Conservation (phyloP, 2,797 vertebrate species). For the Chelidonichthys spinosus region DNA sequence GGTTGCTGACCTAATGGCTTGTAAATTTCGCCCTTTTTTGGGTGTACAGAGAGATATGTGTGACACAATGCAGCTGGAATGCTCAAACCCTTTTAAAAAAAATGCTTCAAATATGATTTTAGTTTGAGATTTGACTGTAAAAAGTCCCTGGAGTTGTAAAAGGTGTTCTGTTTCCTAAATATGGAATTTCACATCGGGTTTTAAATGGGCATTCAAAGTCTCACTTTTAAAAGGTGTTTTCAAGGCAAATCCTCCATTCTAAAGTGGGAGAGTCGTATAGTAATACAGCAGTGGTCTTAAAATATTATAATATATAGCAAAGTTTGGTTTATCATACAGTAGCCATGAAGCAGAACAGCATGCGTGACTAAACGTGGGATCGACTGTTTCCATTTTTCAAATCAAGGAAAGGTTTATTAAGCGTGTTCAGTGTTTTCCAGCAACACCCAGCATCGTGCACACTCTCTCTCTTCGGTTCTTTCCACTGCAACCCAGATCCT, state of each 20-base stretch:
- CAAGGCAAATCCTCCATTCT: background rate
- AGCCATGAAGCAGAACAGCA: slow-evolving; percentile 7
- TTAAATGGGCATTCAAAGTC: slow-evolving; percentile 25
- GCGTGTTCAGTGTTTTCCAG: slow-evolving; percentile 49
- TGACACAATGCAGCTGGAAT: slow-evolving; percentile 34
- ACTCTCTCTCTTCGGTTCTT: slow-evolving; percentile 28
- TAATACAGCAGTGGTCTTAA: slow-evolving; percentile 2
- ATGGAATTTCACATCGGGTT: slow-evolving; percentile 34
- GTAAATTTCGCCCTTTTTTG: slow-evolving; percentile 36
- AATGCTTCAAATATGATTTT: slow-evolving; percentile 17
- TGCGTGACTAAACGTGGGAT: slow-evolving; percentile 22
- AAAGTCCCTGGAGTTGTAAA: slow-evolving; percentile 37
- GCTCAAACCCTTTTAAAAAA: slow-evolving; percentile 18
- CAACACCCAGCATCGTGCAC: slow-evolving; percentile 39
- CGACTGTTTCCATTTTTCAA: slow-evolving; percentile 43
- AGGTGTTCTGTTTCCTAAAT: slow-evolving; percentile 32
- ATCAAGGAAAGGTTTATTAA: slow-evolving; percentile 49
- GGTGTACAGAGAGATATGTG: slow-evolving; percentile 31
- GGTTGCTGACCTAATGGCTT: slow-evolving; percentile 57
- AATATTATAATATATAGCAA: background rate
- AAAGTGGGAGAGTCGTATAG: background rate
- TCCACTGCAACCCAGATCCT: slow-evolving; percentile 25
- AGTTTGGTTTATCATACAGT: slow-evolving; percentile 18
- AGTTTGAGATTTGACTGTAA: slow-evolving; percentile 26
- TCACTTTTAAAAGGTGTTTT: slow-evolving; percentile 14